Conservation (phyloP, 2,888 invertebrate genomes). For the Agriotes lineatus region DNA sequence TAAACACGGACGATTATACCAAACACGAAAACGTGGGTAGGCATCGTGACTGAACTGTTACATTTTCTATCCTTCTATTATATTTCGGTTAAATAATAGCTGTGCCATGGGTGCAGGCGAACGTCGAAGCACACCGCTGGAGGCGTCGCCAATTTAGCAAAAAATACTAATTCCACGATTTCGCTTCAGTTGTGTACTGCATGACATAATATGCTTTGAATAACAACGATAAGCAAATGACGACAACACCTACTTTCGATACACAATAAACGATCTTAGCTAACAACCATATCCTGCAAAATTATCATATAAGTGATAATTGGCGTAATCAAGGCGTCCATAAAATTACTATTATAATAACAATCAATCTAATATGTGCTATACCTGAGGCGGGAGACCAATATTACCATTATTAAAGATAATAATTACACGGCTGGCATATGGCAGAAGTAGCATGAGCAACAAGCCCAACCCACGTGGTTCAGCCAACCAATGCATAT, state of each 20-base stretch:
- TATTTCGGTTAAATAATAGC: too few species aligned
- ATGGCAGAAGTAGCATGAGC: constrained; percentile 37
- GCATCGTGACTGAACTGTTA: constrained; percentile 26
- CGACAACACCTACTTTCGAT: not conserved
- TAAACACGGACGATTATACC: too few species aligned
- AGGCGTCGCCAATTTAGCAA: too few species aligned
- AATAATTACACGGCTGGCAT: constrained; percentile 43
- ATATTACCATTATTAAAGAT: constrained; percentile 37
- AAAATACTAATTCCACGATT: too few species aligned
- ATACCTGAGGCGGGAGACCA: constrained; percentile 11
- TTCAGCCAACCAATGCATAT: constrained; percentile 37
- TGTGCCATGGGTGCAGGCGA: too few species aligned
- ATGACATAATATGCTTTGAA: too few species aligned
- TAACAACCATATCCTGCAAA: constrained; percentile 16
- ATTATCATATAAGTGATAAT: constrained; percentile 35
- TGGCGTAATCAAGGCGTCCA: constrained; percentile 25
- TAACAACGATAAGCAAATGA: not conserved
- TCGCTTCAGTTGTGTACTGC: too few species aligned
- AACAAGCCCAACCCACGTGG: constrained; percentile 42
- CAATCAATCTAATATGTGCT: constrained; percentile 7
- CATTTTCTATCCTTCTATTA: constrained; percentile 2
- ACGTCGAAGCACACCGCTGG: too few species aligned
- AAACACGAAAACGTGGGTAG: constrained; percentile 18
- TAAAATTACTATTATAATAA: constrained; percentile 25
- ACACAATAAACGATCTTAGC: not conserved